Evolutionary conservation across 1,140 invertebrate species (phyloP), one percentile per base, ranked within the genome.

Genomic region (Cydia amplana): DNA sequence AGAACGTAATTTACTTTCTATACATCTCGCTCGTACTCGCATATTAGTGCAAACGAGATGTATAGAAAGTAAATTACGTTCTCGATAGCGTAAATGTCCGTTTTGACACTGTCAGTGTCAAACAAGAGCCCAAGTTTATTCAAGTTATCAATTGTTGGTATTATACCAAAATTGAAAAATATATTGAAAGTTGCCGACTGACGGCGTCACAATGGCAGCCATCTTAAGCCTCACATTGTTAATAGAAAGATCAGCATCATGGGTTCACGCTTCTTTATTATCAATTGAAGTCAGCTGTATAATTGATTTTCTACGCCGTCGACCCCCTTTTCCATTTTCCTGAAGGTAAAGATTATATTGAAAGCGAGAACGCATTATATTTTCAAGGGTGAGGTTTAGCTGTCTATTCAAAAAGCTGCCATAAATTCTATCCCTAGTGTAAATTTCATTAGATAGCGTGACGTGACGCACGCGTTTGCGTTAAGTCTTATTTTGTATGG

Each of bases 221-320:
- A 43, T 5, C 72, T 16, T 55, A 49, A 73, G 28, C 43, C 20
- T 23, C 76, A 67, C 51, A 78, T 79, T 80, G 77, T 75, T 82
- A 76, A 81, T 79, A 78, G 74, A 85, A 80, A 82, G 78, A 82
- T 83, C 78, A 76, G 36, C 79, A 81, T 82, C 78, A 77, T 28
- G 51, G 65, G 63, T 40, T 72, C 70, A 64, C 32, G 73, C 49
- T 80, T 79, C 80, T 80, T 82, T 84, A 82, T 82, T 78, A 80
- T 78, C 64, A 36, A 82, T 76, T 78, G 79, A 82, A 82, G 78
- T 82, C 80, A 79, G 74, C 77, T 82, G 79, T 79, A 83, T 83
- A 83, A 85, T 85, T 82, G 84, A 85, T 85, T 85, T 85, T 84
- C 81, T 82, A 79, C 84, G 63, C 80, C 80, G 75, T 18, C 81